Evolutionary conservation across 2,113 vertebrate genomes (phyloP).

Genomic region (Melanostigma gelatinosum): DNA sequence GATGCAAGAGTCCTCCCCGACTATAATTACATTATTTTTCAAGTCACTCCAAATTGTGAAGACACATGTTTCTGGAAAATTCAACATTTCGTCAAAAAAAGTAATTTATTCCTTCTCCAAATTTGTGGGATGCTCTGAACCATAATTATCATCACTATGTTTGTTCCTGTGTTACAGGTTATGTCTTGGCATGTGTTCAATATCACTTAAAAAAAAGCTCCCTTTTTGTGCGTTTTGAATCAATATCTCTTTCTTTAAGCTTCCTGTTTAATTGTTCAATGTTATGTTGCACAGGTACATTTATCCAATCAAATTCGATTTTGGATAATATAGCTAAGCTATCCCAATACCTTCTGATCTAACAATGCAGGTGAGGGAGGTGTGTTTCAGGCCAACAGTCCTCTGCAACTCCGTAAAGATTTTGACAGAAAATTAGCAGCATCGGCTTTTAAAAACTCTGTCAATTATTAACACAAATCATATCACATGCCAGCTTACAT

Average conservation of each 20-base stretch:
- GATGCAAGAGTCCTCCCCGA: background rate
- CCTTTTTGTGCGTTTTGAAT: background rate
- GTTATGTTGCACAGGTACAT: background rate
- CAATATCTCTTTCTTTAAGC: background rate
- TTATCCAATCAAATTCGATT: slow-evolving; percentile 38
- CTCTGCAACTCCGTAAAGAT: background rate
- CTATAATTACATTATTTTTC: background rate
- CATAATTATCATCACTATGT: background rate
- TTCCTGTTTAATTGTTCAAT: background rate
- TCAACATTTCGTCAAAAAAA: background rate
- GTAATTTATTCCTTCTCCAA: background rate
- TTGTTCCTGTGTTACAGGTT: background rate
- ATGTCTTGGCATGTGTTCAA: background rate
- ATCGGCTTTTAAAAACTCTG: slow-evolving; percentile 19
- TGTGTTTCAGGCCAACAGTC: background rate
- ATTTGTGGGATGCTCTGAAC: background rate
- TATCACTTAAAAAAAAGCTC: background rate
- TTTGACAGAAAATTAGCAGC: background rate
- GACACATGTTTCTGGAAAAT: background rate
- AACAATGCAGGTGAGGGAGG: background rate
- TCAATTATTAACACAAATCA: slow-evolving; percentile 14
- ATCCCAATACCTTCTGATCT: background rate
- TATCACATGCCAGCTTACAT: slow-evolving; percentile 10
- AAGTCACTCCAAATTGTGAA: background rate
- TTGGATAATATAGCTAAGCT: background rate